A percentile compares a stretch with the other conserved stretches of the same genome.
These are phyloP conservation scores for Agrotis ipsilon DNA, from an alignment of 2,888 invertebrate genomes.

Conservation along the genomic window DNA sequence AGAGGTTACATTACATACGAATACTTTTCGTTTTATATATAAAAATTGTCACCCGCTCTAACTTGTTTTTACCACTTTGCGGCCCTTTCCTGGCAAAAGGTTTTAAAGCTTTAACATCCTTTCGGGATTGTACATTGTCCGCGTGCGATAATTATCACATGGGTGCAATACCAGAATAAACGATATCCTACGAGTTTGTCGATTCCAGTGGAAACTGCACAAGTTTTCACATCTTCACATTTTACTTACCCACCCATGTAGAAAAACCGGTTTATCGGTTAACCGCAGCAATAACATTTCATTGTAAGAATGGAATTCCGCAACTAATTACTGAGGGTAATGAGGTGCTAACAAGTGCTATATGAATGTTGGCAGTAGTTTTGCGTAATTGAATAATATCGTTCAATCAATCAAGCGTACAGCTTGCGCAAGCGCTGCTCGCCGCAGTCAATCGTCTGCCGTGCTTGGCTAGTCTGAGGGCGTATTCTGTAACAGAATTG, in stretches of 20 bases:
- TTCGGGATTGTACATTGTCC: too few relatives aligned
- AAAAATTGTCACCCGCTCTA: too few relatives aligned
- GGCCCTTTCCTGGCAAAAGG: too few relatives aligned
- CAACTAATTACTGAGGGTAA: conserved; percentile 24
- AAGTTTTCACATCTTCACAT: not conserved
- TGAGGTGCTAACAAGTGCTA: conserved; percentile 42
- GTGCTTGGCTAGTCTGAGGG: conserved; percentile 39
- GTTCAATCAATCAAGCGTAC: conserved; percentile 50
- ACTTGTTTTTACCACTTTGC: too few relatives aligned
- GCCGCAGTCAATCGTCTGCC: conserved; percentile 19
- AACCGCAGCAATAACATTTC: not conserved
- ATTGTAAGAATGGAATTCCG: conserved; percentile 28
- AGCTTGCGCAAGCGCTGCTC: conserved; percentile 52
- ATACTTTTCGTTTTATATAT: too few relatives aligned
- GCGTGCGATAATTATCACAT: too few relatives aligned
- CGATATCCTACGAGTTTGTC: too few relatives aligned
- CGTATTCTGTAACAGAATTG: conserved; percentile 25
- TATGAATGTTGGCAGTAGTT: conserved; percentile 41
- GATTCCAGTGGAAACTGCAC: not conserved
- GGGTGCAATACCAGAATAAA: too few relatives aligned
- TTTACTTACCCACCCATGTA: not conserved
- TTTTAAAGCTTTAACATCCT: too few relatives aligned
- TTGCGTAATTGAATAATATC: conserved; percentile 55
- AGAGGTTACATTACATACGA: too few relatives aligned
- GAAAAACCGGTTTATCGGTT: not conserved